Percentiles rank a stretch among this genome's conserved stretches.
phyloP scores from a whole-genome alignment of 2,797 vertebrate species.

The Chloroceryle inda region DNA sequence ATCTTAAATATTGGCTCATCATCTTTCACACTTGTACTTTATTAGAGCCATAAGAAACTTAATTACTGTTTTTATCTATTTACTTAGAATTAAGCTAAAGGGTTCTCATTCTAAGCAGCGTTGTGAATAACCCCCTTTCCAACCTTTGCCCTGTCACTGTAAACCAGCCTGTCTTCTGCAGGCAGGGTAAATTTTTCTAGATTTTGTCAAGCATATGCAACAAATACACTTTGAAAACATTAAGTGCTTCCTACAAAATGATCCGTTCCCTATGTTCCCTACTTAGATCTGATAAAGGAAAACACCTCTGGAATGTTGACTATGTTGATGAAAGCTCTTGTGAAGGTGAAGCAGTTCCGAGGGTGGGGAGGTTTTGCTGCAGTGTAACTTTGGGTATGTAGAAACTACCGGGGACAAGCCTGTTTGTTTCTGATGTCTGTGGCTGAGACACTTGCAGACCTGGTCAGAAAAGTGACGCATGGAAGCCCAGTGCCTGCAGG shows the following conservation, averaged over 20 bases:
- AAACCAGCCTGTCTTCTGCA: neutral
- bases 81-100: neutral
- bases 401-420: neutral
- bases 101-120: neutral
- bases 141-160: neutral
- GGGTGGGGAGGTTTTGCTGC: neutral
- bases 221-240: neutral
- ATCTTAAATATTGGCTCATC: neutral
- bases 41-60: neutral
- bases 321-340: neutral
- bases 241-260: neutral
- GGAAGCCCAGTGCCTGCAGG: neutral
- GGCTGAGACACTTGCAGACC: neutral
- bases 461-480: neutral
- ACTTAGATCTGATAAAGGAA: neutral
- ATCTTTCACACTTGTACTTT: neutral
- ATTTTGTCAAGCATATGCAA: neutral
- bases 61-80: neutral
- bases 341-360: neutral
- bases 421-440: neutral
- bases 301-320: neutral
- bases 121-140: neutral
- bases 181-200: neutral
- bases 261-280: neutral
- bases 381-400: neutral